Evolutionary conservation across 2,113 vertebrate genomes (phyloP).

Genomic region (Aix galericulata): DNA sequence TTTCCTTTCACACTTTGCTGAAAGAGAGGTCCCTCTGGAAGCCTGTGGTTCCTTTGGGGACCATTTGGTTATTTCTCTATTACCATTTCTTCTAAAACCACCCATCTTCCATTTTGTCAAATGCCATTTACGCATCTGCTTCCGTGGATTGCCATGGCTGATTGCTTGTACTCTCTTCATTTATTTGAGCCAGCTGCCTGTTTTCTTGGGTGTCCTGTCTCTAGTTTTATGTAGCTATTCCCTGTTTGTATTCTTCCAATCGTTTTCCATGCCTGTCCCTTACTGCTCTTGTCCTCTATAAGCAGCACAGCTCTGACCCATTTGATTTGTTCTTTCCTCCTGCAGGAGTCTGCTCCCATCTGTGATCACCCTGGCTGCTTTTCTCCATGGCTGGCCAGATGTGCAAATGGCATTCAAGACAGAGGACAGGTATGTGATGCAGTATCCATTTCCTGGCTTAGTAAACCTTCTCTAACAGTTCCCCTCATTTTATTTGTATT

Average conservation of each 20-base stretch:
- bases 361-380: neutral
- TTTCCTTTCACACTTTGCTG: neutral
- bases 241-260: too few relatives aligned
- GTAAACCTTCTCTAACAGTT: neutral
- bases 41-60: neutral
- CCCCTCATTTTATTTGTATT: neutral
- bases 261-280: neutral
- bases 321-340: rapidly evolving
- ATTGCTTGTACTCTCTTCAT: neutral
- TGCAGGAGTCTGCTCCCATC: neutral
- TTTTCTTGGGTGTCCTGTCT: too few relatives aligned
- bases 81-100: neutral
- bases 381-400: neutral
- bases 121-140: neutral
- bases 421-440: rapidly evolving
- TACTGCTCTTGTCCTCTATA: rapidly evolving
- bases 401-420: too few relatives aligned
- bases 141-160: rapidly evolving
- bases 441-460: neutral
- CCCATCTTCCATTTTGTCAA: neutral
- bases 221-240: neutral
- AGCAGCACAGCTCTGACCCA: neutral
- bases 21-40: neutral
- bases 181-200: neutral
- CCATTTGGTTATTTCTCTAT: neutral